These are phyloP conservation scores for Nyctalus aviator DNA, from an alignment of 2,797 vertebrate species.

Conservation along the genomic window DNA sequence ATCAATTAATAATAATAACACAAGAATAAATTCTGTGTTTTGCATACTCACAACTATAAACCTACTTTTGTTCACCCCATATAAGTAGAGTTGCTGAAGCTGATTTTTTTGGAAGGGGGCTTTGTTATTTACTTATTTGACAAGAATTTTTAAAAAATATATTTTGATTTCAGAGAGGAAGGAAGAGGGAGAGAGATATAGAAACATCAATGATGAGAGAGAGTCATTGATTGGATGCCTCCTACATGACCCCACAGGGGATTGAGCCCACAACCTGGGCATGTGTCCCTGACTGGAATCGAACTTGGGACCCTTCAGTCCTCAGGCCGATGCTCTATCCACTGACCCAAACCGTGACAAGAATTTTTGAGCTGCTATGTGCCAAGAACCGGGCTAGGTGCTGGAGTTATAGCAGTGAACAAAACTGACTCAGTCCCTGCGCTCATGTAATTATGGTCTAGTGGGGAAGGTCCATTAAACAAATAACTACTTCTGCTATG, in stretches of 20 bases:
- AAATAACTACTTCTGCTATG: not conserved
- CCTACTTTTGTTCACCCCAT: not conserved
- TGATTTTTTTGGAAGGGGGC: not conserved
- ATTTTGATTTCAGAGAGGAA: no score
- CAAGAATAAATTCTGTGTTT: not conserved
- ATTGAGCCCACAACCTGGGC: no score
- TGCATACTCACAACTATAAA: not conserved
- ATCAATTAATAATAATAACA: not conserved
- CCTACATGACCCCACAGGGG: no score
- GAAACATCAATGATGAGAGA: no score
- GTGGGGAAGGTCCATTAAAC: slow-evolving; percentile 1
- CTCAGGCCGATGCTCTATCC: no score
- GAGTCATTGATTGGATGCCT: no score
- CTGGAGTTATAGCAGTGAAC: not conserved
- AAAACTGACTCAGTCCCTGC: not conserved
- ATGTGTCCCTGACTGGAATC: no score
- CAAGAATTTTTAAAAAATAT: not conserved
- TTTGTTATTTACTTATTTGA: not conserved
- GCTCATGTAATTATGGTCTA: not conserved
- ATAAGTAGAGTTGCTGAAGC: slow-evolving; percentile 42
- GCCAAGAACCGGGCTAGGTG: not conserved
- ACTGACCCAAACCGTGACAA: not conserved
- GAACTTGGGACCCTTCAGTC: no score
- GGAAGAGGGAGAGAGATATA: no score
- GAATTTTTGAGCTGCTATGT: slow-evolving; percentile 17